phyloP scores from a whole-genome alignment of 2,888 invertebrate species.

The Brassicogethes aeneus region DNA sequence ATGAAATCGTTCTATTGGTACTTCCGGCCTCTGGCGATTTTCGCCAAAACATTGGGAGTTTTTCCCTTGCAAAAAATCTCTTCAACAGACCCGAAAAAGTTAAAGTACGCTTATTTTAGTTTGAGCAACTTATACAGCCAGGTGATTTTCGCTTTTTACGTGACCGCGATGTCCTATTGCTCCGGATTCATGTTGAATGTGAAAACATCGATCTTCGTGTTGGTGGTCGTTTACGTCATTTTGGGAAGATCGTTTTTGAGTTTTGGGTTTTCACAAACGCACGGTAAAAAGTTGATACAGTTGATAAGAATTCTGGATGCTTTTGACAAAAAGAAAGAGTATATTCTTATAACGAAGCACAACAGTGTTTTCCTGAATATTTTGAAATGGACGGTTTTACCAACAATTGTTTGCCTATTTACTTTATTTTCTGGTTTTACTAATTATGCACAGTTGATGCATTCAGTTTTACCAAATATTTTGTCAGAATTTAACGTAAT shows the following conservation, averaged over 20 bases:
- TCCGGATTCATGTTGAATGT: conserved; percentile 14
- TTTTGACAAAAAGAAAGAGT: conserved; percentile 16
- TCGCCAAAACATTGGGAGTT: conserved; percentile 19
- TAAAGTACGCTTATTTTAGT: conserved; percentile 15
- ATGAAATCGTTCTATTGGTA: conserved; percentile 22
- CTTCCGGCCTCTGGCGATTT: conserved; percentile 20
- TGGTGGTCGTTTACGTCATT: conserved; percentile 12
- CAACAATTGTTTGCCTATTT: conserved; percentile 8
- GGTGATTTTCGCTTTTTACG: conserved; percentile 10
- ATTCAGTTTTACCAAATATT: neutral
- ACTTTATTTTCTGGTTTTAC: neutral
- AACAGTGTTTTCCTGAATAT: neutral
- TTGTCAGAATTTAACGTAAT: neutral
- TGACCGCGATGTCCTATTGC: conserved; percentile 12
- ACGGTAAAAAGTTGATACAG: conserved; percentile 15
- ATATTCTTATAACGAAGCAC: conserved; percentile 6
- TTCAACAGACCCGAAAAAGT: conserved; percentile 9
- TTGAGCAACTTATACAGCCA: conserved; percentile 14
- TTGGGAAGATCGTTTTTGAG: conserved; percentile 14
- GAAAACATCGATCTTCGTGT: conserved; percentile 2
- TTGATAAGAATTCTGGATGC: conserved; percentile 17
- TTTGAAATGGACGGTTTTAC: conserved; percentile 10
- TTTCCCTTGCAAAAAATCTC: conserved; percentile 21
- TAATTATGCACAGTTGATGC: neutral
- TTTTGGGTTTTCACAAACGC: conserved; percentile 13